These are phyloP conservation scores for Gasterosteus nipponicus DNA, from an alignment of 2,113 vertebrate species.

Conservation along the genomic window DNA sequence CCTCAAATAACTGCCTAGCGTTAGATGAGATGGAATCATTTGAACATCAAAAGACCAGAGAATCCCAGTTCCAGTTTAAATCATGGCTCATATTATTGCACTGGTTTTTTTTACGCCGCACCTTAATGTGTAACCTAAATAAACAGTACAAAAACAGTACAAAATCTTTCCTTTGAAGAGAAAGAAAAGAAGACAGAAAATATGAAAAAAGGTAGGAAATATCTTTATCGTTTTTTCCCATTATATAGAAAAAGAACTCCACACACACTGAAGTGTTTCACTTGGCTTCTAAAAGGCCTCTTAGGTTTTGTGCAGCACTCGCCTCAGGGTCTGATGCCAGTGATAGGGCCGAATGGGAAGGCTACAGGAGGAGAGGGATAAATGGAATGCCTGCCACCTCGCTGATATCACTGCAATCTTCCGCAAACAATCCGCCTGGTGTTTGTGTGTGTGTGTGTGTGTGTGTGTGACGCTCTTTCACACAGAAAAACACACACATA, in stretches of 20 bases:
- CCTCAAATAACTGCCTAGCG: not conserved
- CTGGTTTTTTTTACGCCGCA: too few species aligned
- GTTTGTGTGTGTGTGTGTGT: not conserved
- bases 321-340: slow-evolving; percentile 65
- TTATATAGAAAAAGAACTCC: not conserved
- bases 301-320: slow-evolving; percentile 54
- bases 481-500: not conserved
- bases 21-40: not conserved
- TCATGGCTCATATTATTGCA: too few species aligned
- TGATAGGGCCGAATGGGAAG: slow-evolving; percentile 59
- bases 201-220: not conserved
- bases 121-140: too few species aligned
- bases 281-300: slow-evolving; percentile 57
- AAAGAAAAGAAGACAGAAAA: slow-evolving; percentile 21
- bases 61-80: not conserved
- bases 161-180: not conserved
- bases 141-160: too few species aligned
- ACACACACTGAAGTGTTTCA: slow-evolving; percentile 50
- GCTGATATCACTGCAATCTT: slow-evolving; percentile 68
- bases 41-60: not conserved
- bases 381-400: slow-evolving; percentile 65
- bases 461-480: slow-evolving; percentile 24
- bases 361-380: slow-evolving; percentile 57
- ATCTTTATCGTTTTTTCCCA: not conserved
- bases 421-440: slow-evolving; percentile 58